A percentile compares a stretch with the other conserved stretches of the same genome.
Conservation (phyloP, 1,140 invertebrate genomes). For the Lordiphosa collinella region DNA sequence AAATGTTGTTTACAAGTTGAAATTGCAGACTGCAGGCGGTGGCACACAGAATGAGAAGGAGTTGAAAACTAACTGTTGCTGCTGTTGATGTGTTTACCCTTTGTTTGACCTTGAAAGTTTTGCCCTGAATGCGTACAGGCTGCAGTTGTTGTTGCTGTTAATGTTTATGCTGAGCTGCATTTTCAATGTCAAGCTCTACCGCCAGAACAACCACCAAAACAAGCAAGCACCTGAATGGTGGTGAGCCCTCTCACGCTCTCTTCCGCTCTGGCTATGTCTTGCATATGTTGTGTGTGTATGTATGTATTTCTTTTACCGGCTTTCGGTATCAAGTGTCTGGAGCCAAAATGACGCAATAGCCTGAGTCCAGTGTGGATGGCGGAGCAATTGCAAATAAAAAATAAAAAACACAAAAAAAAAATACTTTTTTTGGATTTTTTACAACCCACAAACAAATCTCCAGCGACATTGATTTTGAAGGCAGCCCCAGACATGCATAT, state of each 20-base stretch:
- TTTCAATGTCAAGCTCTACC: slow-evolving; percentile 66
- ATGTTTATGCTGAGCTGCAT: slow-evolving; percentile 43
- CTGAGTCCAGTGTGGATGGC: background rate
- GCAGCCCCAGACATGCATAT: slow-evolving; percentile 33
- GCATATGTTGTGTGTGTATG: background rate
- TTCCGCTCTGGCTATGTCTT: slow-evolving; percentile 1
- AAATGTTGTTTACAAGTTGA: background rate
- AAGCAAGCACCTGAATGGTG: background rate
- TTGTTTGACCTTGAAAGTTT: slow-evolving; percentile 59
- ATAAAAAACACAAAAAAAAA: slow-evolving; percentile 19
- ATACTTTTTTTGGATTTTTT: slow-evolving; percentile 33
- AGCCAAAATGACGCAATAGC: too few relatives aligned
- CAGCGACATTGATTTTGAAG: slow-evolving; percentile 65
- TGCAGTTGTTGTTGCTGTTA: slow-evolving; percentile 44
- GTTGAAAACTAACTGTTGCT: slow-evolving; percentile 61
- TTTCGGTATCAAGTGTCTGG: background rate
- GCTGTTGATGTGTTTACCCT: slow-evolving; percentile 43
- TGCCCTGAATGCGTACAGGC: slow-evolving; percentile 38
- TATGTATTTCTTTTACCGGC: slow-evolving; percentile 17
- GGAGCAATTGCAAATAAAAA: background rate
- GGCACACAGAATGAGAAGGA: slow-evolving; percentile 4
- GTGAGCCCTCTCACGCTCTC: background rate
- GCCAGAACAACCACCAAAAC: slow-evolving; percentile 37
- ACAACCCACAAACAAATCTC: slow-evolving; percentile 52
- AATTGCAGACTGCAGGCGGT: background rate